Evolutionary conservation across 2,797 vertebrate species (phyloP), one percentile per base, ranked within the genome.

Genomic region (Cyclopterus lumpus): DNA sequence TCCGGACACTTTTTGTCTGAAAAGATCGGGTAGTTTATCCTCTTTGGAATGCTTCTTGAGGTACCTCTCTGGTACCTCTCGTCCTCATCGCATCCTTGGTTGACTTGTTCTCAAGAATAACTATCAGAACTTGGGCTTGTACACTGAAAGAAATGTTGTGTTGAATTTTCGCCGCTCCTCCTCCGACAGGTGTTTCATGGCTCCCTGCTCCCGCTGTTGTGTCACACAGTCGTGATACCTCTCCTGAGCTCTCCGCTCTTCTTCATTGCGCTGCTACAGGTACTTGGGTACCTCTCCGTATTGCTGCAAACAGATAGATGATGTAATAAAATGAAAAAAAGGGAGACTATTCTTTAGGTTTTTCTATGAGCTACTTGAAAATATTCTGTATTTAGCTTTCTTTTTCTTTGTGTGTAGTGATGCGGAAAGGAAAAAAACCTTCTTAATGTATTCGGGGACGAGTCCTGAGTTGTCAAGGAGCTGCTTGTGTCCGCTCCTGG

Each of bases 401-500:
- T 34, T 6, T 8, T 44, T 36, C 8, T n/a, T 63, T 32, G 0
- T 15, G 10, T 60, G n/a, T n/a, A n/a, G n/a, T n/a, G n/a, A n/a
- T n/a, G n/a, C n/a, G n/a, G 16, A 3, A 62, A 69, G 44, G 34
- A 72, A 48, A 34, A 98, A 97, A 96, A 96, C 97, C 94, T 97
- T 99, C 68, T 93, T 95, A 65, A 95, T 91, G 73, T 96, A 99
- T 85, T 97, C 98, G 36, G 97, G 97, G 81, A 97, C 58, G 20
- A 99, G 96, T 72, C 98, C 98, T 46, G 98, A 99, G 53, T 95
- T 92, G 86, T 98, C 96, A 60, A 99, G 95, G 5, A 86, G 91
- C 73, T 96, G 94, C 79, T 93, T 98, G 87, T 98, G 95, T 77
- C 97, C 97, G 32, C 92, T 95, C 68, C 88, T 94, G 77, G 89